Conservation (phyloP, 1,140 invertebrate species). For the Armadillidium nasatum region DNA sequence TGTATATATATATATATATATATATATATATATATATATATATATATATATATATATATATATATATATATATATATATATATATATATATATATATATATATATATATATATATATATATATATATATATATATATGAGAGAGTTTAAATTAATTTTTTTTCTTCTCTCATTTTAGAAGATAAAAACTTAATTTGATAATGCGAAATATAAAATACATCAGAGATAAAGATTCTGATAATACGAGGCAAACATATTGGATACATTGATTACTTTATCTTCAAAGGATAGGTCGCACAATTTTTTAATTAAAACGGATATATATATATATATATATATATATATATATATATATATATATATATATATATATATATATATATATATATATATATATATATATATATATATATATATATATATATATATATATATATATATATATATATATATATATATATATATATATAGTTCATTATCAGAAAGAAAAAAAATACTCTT, state of each 20-base stretch:
- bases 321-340: slow-evolving; percentile 18
- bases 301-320: too few relatives aligned
- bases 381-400: slow-evolving; percentile 17
- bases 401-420: neutral
- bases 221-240: too few relatives aligned
- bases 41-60: neutral
- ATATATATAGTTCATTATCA: too few relatives aligned
- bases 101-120: neutral
- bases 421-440: neutral
- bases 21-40: neutral
- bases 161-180: too few relatives aligned
- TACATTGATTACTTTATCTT: too few relatives aligned
- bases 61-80: slow-evolving; percentile 1
- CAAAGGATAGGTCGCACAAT: too few relatives aligned
- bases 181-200: too few relatives aligned
- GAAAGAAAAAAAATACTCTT: too few relatives aligned
- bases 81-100: neutral
- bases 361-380: slow-evolving; percentile 16
- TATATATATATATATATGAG: slow-evolving; percentile 13
- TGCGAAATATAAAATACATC: too few relatives aligned
- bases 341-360: slow-evolving; percentile 25
- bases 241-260: too few relatives aligned
- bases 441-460: too few relatives aligned
- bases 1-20: slow-evolving; percentile 5
- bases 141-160: neutral